Evolutionary conservation across 2,797 vertebrate genomes (phyloP).

Genomic region (Characodon lateralis): DNA sequence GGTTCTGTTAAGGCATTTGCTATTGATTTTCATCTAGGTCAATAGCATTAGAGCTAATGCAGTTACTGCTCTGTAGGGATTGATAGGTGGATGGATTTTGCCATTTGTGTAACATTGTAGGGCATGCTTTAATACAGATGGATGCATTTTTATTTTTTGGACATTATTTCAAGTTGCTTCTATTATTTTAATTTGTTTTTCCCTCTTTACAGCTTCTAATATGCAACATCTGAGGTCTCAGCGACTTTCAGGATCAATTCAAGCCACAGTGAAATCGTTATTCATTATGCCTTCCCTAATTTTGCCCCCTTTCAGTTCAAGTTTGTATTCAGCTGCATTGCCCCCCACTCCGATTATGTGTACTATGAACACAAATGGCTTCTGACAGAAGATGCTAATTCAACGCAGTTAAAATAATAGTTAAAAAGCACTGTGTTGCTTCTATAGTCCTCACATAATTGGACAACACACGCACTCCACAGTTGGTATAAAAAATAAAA

Average conservation of each 20-base stretch:
- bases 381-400: constrained; percentile 55
- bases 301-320: constrained; percentile 42
- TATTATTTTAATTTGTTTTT: constrained; percentile 1
- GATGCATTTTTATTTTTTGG: constrained; percentile 13
- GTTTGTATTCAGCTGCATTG: constrained; percentile 31
- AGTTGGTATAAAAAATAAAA: not conserved
- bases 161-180: not conserved
- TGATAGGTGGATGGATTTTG: not conserved
- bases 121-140: not conserved
- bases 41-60: not conserved
- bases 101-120: constrained; percentile 5
- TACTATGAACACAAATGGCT: constrained; percentile 27
- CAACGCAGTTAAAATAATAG: constrained; percentile 41
- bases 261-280: constrained; percentile 42
- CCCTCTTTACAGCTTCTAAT: constrained; percentile 7
- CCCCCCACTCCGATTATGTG: constrained; percentile 43
- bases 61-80: not conserved
- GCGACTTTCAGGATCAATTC: constrained; percentile 45
- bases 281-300: constrained; percentile 41
- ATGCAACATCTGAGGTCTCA: constrained; percentile 22
- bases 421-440: constrained; percentile 8
- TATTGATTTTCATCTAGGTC: not conserved
- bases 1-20: not conserved
- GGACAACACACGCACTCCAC: not conserved
- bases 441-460: constrained; percentile 5